These are phyloP conservation scores for Phataginus tetradactyla DNA, from an alignment of 2,797 vertebrate species.

Conservation along the genomic window DNA sequence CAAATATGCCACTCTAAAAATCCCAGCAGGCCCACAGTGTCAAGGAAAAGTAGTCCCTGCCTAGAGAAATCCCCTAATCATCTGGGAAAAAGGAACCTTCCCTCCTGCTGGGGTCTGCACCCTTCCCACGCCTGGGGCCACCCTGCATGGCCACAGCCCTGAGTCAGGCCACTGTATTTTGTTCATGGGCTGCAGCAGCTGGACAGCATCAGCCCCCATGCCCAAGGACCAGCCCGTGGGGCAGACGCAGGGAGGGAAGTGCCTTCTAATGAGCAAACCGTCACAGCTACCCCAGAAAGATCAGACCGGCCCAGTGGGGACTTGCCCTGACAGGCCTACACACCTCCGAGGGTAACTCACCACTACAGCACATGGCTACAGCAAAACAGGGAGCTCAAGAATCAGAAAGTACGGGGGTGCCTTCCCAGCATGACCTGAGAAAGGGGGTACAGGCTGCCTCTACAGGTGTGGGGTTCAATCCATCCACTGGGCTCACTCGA, in stretches of 20 bases:
- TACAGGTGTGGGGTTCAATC: rapidly evolving
- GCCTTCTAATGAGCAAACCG: neutral
- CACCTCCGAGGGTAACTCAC: rapidly evolving
- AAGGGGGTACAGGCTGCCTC: neutral
- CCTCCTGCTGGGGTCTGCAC: no score
- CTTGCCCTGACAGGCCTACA: no score
- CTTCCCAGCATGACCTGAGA: neutral
- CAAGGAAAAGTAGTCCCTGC: neutral
- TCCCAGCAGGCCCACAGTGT: neutral
- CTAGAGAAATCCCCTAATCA: no score
- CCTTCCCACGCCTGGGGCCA: neutral
- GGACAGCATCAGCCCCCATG: rapidly evolving
- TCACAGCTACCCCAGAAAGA: neutral
- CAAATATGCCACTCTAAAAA: neutral
- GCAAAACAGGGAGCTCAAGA: rapidly evolving
- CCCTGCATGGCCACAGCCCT: rapidly evolving
- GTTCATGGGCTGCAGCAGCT: no score
- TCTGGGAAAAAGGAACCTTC: neutral
- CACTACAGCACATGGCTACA: rapidly evolving
- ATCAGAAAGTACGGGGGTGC: rapidly evolving
- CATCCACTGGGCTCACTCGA: neutral
- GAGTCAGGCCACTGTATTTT: rapidly evolving
- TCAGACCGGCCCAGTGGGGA: no score
- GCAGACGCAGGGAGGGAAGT: neutral
- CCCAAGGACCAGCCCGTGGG: neutral